phyloP scores from a whole-genome alignment of 2,797 vertebrate species.

The Holocentrus rufus region DNA sequence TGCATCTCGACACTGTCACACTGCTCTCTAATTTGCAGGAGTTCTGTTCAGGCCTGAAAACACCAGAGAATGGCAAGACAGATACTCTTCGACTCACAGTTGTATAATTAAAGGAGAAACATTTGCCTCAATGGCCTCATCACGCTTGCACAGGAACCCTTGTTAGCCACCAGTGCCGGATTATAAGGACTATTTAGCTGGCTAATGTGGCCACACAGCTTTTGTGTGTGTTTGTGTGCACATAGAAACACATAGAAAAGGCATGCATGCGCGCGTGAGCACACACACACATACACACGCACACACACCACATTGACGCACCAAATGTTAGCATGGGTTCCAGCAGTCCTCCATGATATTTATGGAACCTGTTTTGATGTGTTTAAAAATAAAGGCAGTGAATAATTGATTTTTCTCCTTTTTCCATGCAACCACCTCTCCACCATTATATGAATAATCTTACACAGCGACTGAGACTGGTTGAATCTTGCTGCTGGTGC shows the following conservation, averaged over 20 bases:
- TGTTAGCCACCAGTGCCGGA: constrained; percentile 56
- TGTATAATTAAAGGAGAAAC: constrained; percentile 77
- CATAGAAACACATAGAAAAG: constrained; percentile 8
- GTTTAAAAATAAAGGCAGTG: constrained; percentile 30
- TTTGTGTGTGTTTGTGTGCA: constrained; percentile 15
- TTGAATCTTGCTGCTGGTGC: constrained; percentile 29
- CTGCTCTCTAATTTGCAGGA: constrained; percentile 74
- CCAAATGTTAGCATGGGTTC: constrained; percentile 20
- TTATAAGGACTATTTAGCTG: constrained; percentile 61
- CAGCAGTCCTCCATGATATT: constrained; percentile 28
- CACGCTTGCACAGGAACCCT: constrained; percentile 49
- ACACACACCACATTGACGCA: constrained; percentile 23
- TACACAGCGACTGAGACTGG: constrained; percentile 21
- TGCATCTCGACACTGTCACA: constrained; percentile 65
- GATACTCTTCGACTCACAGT: constrained; percentile 42
- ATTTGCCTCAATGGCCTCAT: constrained; percentile 61
- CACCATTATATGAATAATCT: constrained; percentile 12
- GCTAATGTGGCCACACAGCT: constrained; percentile 25
- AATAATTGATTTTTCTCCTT: constrained; percentile 42
- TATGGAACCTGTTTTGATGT: constrained; percentile 37
- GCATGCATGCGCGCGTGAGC: neutral
- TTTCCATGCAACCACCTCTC: constrained; percentile 6
- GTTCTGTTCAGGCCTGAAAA: constrained; percentile 61
- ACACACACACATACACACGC: neutral
- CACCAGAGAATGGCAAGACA: constrained; percentile 65